These are phyloP conservation scores for Sparus aurata DNA, from an alignment of 2,797 vertebrate species.

Conservation along the genomic window DNA sequence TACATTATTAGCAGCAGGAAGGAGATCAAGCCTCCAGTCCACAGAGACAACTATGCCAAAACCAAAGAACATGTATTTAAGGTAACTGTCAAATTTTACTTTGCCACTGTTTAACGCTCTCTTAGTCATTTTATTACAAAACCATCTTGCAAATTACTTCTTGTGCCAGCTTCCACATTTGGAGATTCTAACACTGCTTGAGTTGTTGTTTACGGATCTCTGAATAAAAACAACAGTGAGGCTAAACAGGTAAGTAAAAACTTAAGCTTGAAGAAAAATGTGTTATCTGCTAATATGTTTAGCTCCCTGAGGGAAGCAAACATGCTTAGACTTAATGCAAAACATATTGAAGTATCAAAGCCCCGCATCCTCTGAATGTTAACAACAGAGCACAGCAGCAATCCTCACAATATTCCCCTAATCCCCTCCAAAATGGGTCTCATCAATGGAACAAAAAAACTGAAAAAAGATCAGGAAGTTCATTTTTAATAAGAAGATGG, in stretches of 20 bases:
- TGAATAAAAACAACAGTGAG: constrained; percentile 44
- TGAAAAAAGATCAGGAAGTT: constrained; percentile 32
- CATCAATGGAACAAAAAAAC: constrained; percentile 40
- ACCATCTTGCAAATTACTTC: background rate
- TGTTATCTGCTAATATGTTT: constrained; percentile 46
- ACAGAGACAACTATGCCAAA: constrained; percentile 39
- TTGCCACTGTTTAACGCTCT: constrained; percentile 9
- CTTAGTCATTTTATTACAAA: constrained; percentile 21
- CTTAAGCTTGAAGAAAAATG: constrained; percentile 36
- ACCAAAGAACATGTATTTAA: constrained; percentile 33
- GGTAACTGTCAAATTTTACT: constrained; percentile 22
- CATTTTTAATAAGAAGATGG: constrained; percentile 45
- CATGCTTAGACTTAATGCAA: constrained; percentile 64
- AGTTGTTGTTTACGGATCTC: constrained; percentile 18
- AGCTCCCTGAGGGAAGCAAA: constrained; percentile 60
- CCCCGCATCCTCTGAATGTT: constrained; percentile 45
- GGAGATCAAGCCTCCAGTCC: constrained; percentile 44
- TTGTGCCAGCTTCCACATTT: background rate
- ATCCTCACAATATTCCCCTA: constrained; percentile 41
- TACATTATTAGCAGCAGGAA: constrained; percentile 63
- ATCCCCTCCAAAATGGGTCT: constrained; percentile 44
- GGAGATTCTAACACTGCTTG: background rate
- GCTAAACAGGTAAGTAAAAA: constrained; percentile 40
- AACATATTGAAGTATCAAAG: constrained; percentile 64
- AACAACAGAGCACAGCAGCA: constrained; percentile 46